These are phyloP conservation scores for Protodeltote pygarga DNA, from an alignment of 2,888 invertebrate genomes.

Conservation along the genomic window DNA sequence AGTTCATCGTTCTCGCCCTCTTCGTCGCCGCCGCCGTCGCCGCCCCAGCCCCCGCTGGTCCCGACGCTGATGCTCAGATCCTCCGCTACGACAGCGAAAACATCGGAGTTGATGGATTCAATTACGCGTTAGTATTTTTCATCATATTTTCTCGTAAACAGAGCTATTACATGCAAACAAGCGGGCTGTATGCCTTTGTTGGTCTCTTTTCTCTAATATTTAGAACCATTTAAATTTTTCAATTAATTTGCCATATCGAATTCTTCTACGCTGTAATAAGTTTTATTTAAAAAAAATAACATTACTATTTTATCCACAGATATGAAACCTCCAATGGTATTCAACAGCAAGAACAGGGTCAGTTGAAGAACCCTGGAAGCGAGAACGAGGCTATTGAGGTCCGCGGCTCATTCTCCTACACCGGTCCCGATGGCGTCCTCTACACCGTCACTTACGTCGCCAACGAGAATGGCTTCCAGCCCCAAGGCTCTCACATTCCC, in stretches of 20 bases:
- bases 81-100: conserved; percentile 58
- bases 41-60: conserved; percentile 60
- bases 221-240: background rate
- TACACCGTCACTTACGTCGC: conserved; percentile 84
- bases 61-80: conserved; percentile 62
- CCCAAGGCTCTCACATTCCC: conserved; percentile 73
- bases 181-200: too few relatives aligned
- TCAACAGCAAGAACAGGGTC: conserved; percentile 46
- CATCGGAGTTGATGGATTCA: conserved; percentile 69
- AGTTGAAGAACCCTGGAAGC: conserved; percentile 61
- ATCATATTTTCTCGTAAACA: too few relatives aligned
- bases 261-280: too few relatives aligned
- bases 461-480: conserved; percentile 84
- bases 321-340: conserved; percentile 72
- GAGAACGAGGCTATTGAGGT: conserved; percentile 66
- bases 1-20: conserved; percentile 78
- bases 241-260: too few relatives aligned
- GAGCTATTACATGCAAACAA: too few relatives aligned
- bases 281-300: conserved; percentile 26
- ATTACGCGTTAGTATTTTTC: conserved; percentile 61
- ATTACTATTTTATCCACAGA: conserved; percentile 53
- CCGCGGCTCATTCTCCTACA: conserved; percentile 69
- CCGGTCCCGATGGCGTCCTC: conserved; percentile 75
- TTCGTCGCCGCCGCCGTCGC: conserved; percentile 66
- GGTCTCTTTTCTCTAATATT: background rate